A percentile compares a stretch with the other conserved stretches of the same genome.
Conservation (phyloP, 2,797 vertebrate species). For the Amblyraja radiata region DNA sequence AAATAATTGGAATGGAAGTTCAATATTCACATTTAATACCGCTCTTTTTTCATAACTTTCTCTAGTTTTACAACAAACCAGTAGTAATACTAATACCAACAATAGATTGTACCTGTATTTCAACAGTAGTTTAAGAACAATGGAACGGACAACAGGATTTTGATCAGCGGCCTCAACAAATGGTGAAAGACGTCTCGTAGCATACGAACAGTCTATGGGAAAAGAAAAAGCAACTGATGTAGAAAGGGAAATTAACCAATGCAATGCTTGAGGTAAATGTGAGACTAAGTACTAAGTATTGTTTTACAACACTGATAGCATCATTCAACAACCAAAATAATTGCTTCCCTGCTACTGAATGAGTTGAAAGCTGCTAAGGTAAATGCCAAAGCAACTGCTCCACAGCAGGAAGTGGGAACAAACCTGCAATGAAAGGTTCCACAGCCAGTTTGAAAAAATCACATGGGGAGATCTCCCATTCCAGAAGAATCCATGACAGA, state of each 20-base stretch:
- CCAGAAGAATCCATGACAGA: background rate
- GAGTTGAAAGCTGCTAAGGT: background rate
- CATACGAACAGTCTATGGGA: constrained; percentile 49
- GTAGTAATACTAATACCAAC: background rate
- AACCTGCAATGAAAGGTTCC: background rate
- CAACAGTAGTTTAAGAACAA: constrained; percentile 84
- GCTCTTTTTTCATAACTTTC: background rate
- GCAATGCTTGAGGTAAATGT: background rate
- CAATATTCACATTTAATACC: background rate
- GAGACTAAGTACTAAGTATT: background rate
- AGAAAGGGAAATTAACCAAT: background rate
- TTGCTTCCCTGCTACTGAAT: background rate
- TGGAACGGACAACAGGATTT: constrained; percentile 83
- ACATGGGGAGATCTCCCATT: background rate
- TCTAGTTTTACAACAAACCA: background rate
- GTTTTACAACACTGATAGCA: background rate
- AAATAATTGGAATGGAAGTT: background rate
- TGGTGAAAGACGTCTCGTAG: constrained; percentile 80
- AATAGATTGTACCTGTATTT: constrained; percentile 76
- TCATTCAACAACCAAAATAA: background rate
- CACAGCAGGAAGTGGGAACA: background rate
- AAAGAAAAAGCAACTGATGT: background rate
- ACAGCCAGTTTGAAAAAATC: background rate
- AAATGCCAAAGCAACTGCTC: background rate
- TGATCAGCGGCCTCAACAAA: constrained; percentile 84